Evolutionary conservation across 2,797 vertebrate genomes (phyloP).

Genomic region (Cirrhinus molitorella): DNA sequence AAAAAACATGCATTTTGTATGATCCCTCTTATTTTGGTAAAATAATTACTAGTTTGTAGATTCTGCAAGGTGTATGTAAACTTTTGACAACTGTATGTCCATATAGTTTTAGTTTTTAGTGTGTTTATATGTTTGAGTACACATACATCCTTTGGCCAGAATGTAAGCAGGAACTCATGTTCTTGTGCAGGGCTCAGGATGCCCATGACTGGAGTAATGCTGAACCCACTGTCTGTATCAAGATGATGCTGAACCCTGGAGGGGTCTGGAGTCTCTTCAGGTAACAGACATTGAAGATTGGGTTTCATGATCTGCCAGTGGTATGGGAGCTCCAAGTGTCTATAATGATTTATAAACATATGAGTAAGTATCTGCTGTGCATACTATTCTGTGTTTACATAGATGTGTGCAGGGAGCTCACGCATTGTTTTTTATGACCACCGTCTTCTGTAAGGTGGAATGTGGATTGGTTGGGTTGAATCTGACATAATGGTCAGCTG

Average conservation of each 20-base stretch:
- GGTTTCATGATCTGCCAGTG: conserved; percentile 90
- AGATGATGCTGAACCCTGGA: conserved; percentile 69
- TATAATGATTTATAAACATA: conserved; percentile 62
- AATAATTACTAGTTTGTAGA: too few relatives aligned
- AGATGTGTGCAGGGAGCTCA: conserved; percentile 69
- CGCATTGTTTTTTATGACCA: conserved; percentile 87
- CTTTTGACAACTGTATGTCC: background rate
- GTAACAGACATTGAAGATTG: conserved; percentile 76
- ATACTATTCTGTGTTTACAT: background rate
- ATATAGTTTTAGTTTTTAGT: background rate
- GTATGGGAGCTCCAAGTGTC: conserved; percentile 89
- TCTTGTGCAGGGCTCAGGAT: conserved; percentile 79
- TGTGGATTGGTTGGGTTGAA: conserved; percentile 85
- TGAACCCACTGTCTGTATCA: conserved; percentile 82
- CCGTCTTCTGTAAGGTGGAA: conserved; percentile 72
- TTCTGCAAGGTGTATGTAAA: too few relatives aligned
- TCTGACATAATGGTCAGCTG: conserved; percentile 82
- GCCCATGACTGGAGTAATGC: conserved; percentile 80
- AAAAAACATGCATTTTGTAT: too few relatives aligned
- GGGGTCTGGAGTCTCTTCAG: conserved; percentile 69
- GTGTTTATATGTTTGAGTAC: conserved; percentile 8
- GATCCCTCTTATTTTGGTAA: too few relatives aligned
- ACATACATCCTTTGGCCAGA: conserved; percentile 85
- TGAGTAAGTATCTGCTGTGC: background rate
- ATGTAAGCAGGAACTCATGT: conserved; percentile 85